Conservation (phyloP, 2,113 vertebrate genomes). For the Pontoporia blainvillei region DNA sequence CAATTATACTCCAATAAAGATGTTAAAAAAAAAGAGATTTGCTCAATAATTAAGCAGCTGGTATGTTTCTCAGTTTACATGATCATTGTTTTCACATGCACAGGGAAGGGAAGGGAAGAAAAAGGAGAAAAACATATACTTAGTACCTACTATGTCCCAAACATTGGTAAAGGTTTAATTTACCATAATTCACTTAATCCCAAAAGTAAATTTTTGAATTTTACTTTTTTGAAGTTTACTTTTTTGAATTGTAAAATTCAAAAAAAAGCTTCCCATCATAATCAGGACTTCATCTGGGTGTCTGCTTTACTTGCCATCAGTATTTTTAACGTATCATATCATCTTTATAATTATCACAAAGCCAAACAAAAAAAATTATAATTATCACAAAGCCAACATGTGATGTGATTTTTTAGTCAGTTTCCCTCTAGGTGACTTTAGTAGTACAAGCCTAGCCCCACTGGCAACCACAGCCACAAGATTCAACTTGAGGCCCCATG, state of each 20-base stretch:
- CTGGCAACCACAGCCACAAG: neutral
- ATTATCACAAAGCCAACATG: neutral
- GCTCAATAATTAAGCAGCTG: neutral
- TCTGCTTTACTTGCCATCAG: neutral
- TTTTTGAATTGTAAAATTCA: neutral
- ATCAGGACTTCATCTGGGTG: neutral
- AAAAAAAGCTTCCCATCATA: neutral
- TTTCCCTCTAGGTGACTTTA: neutral
- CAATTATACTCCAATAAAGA: too few species aligned
- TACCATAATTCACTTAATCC: neutral
- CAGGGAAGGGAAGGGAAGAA: neutral
- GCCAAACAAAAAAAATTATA: neutral
- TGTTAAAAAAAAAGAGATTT: neutral
- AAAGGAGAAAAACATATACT: neutral
- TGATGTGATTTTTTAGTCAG: neutral
- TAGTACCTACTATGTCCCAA: neutral
- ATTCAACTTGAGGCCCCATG: neutral
- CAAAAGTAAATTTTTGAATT: neutral
- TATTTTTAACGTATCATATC: neutral
- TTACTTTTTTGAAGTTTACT: too few species aligned
- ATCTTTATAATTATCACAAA: neutral
- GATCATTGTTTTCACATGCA: neutral
- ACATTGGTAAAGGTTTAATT: neutral
- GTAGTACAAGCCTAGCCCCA: neutral
- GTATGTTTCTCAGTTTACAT: neutral